phyloP scores from a whole-genome alignment of 2,113 vertebrate genomes.

The Strix uralensis region DNA sequence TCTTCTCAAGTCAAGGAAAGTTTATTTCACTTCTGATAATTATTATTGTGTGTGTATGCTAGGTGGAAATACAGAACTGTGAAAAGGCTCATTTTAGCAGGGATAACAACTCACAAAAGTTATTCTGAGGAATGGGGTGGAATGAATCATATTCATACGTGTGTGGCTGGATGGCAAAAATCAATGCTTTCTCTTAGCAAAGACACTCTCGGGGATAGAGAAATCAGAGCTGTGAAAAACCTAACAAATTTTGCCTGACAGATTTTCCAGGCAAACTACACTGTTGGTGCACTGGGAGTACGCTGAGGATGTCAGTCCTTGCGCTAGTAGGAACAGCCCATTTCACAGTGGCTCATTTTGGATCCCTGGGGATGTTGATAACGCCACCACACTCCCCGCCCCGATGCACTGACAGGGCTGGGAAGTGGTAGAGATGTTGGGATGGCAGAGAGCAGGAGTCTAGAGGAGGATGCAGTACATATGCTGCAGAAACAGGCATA shows the following conservation, averaged over 20 bases:
- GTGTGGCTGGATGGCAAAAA: slow-evolving; percentile 37
- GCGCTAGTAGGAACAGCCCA: not conserved
- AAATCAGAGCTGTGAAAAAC: slow-evolving; percentile 45
- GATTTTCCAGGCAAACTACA: slow-evolving; percentile 3
- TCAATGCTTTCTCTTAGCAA: slow-evolving; percentile 46
- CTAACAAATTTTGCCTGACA: slow-evolving; percentile 17
- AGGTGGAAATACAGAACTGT: not conserved
- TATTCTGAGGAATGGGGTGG: slow-evolving; percentile 4
- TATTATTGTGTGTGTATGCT: not conserved
- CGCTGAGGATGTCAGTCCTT: not conserved
- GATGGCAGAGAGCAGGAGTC: not conserved
- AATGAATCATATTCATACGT: slow-evolving; percentile 29
- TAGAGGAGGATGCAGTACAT: not conserved
- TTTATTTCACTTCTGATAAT: slow-evolving; percentile 3
- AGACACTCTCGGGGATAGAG: slow-evolving; percentile 41
- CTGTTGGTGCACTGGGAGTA: not conserved
- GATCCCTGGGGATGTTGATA: not conserved
- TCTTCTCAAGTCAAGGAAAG: not conserved
- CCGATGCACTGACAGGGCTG: rapidly evolving
- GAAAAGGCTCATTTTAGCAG: slow-evolving; percentile 38
- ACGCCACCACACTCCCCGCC: not conserved
- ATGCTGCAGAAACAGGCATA: not conserved
- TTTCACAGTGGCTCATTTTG: not conserved
- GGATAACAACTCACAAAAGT: slow-evolving; percentile 18
- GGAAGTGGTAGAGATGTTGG: not conserved